A percentile compares a stretch with the other conserved stretches of the same genome.
Evolutionary conservation across 2,888 invertebrate genomes (phyloP).

Genomic region (Epirrhoe tristata): DNA sequence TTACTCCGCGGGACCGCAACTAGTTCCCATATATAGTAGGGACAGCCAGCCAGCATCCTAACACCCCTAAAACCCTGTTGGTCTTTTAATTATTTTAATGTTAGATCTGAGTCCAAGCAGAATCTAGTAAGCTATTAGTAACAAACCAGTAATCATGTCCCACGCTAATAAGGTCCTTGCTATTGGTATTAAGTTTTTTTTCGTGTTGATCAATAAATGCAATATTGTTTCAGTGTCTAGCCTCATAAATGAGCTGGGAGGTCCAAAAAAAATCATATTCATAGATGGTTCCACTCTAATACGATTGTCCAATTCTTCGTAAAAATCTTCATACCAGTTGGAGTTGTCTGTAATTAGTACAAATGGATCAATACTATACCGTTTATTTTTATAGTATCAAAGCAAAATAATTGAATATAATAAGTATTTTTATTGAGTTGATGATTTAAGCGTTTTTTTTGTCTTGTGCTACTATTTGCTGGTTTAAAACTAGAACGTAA

Average conservation of each 20-base stretch:
- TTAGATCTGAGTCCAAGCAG: not conserved
- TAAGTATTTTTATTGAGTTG: too few species aligned
- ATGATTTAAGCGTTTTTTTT: too few species aligned
- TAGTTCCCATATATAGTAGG: too few species aligned
- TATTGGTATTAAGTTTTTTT: conserved; percentile 68
- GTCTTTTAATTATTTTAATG: too few species aligned
- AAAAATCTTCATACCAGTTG: conserved; percentile 68
- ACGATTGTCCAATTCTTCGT: conserved; percentile 72
- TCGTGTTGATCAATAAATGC: conserved; percentile 67
- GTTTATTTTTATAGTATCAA: not conserved
- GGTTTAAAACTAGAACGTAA: not conserved
- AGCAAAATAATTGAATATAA: too few species aligned
- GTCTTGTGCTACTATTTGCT: too few species aligned
- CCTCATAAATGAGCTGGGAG: conserved; percentile 69
- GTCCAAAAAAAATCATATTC: conserved; percentile 77
- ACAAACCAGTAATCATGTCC: conserved; percentile 76
- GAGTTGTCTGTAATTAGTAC: conserved; percentile 47
- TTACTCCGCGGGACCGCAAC: too few species aligned
- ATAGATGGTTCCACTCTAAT: conserved; percentile 65
- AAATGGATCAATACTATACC: not conserved
- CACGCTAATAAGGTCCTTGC: conserved; percentile 69
- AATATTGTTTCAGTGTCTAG: conserved; percentile 73
- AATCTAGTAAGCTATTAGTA: not conserved
- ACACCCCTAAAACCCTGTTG: too few species aligned
- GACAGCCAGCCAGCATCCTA: too few species aligned